Evolutionary conservation across 2,888 invertebrate genomes (phyloP).

Genomic region (Lasioglossum morio): DNA sequence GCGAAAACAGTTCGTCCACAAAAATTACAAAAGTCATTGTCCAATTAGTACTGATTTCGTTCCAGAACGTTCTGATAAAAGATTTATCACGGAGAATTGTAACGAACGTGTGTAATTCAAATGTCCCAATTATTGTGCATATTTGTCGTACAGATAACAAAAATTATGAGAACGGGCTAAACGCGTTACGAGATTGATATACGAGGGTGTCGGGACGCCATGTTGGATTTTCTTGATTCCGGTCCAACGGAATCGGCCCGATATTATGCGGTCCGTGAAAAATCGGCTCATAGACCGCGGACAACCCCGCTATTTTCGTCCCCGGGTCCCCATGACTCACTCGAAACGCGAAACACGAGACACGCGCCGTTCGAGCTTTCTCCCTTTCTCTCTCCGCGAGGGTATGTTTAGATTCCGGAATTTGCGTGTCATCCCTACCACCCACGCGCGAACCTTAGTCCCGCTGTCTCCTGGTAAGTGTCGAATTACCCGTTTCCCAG

Average conservation of each 20-base stretch:
- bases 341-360: constrained; percentile 60
- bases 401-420: constrained; percentile 81
- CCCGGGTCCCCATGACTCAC: constrained; percentile 69
- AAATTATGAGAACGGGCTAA: not conserved
- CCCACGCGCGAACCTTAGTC: constrained; percentile 46
- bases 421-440: constrained; percentile 68
- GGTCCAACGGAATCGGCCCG: constrained; percentile 16
- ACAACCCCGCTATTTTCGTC: constrained; percentile 72
- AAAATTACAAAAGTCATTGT: not conserved
- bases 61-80: not conserved
- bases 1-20: not conserved
- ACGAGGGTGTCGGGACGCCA: not conserved
- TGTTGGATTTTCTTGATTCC: not conserved
- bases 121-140: not conserved
- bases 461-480: constrained; percentile 66
- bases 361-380: constrained; percentile 50
- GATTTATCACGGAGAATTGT: not conserved
- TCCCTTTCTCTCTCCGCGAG: constrained; percentile 42
- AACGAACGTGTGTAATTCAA: not conserved
- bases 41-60: not conserved
- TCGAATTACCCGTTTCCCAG: constrained; percentile 74
- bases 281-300: constrained; percentile 30
- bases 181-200: constrained; percentile 16
- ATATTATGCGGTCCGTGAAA: constrained; percentile 30
- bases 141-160: not conserved